Conservation (phyloP, 2,888 invertebrate species). For the Plemyria rubiginata region DNA sequence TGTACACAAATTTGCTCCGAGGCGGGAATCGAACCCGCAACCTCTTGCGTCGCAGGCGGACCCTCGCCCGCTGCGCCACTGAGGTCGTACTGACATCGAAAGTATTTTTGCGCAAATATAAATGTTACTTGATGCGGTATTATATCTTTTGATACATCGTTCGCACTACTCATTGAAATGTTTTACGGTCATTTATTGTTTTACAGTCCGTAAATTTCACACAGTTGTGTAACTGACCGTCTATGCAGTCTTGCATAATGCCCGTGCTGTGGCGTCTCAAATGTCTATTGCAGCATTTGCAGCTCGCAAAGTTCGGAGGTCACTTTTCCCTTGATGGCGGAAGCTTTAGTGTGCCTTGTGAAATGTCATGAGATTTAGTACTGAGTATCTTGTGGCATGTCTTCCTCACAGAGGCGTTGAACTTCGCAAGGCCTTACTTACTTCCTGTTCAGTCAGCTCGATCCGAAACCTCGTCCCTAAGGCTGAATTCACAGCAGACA, state of each 20-base stretch:
- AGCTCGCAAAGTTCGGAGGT: constrained; percentile 63
- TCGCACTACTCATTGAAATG: constrained; percentile 23
- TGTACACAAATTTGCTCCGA: too few relatives aligned
- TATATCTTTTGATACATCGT: constrained; percentile 18
- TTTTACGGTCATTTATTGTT: constrained; percentile 26
- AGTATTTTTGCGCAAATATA: too few relatives aligned
- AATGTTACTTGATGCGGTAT: neutral
- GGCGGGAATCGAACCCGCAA: too few relatives aligned
- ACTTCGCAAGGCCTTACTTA: constrained; percentile 68
- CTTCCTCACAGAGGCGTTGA: constrained; percentile 59
- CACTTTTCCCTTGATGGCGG: constrained; percentile 70
- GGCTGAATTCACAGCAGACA: constrained; percentile 45
- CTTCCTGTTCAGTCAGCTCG: constrained; percentile 65
- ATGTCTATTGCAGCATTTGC: constrained; percentile 53
- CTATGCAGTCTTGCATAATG: constrained; percentile 51
- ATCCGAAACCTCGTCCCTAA: constrained; percentile 53
- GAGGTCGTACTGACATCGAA: too few relatives aligned
- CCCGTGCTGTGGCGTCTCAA: constrained; percentile 44
- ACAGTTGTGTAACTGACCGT: constrained; percentile 45
- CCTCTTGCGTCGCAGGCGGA: too few relatives aligned
- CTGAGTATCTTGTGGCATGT: constrained; percentile 42
- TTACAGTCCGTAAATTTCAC: constrained; percentile 37
- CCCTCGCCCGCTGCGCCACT: too few relatives aligned
- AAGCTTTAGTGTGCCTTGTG: constrained; percentile 50
- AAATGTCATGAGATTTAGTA: constrained; percentile 45